phyloP scores from a whole-genome alignment of 1,140 invertebrate species.

The Drosophila melanica region DNA sequence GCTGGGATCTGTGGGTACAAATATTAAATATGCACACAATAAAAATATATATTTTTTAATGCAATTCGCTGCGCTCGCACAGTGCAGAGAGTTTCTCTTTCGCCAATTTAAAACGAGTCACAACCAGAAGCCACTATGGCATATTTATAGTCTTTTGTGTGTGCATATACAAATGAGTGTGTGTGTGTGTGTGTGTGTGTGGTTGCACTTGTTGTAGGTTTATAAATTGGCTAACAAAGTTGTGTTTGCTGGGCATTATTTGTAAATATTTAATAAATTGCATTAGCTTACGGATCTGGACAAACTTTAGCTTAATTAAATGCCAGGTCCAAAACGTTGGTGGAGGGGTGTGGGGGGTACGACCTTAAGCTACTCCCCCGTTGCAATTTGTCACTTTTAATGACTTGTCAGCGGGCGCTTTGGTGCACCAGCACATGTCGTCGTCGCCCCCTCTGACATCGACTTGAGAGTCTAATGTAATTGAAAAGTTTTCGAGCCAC shows the following conservation, averaged over 20 bases:
- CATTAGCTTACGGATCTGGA: slow-evolving; percentile 53
- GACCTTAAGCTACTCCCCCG: slow-evolving; percentile 55
- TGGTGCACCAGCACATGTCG: slow-evolving; percentile 44
- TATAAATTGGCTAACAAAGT: slow-evolving; percentile 55
- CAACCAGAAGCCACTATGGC: slow-evolving; percentile 23
- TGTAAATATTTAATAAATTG: slow-evolving; percentile 76
- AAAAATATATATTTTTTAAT: background rate
- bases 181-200: slow-evolving; percentile 17
- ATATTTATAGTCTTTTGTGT: slow-evolving; percentile 18
- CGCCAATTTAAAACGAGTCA: slow-evolving; percentile 37
- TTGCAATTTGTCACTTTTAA: slow-evolving; percentile 77
- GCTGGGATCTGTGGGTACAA: background rate
- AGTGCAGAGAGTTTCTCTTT: slow-evolving; percentile 10
- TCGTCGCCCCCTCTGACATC: slow-evolving; percentile 27
- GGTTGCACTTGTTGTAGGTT: slow-evolving; percentile 11
- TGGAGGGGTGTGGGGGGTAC: slow-evolving; percentile 22
- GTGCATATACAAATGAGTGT: background rate
- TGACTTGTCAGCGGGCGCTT: slow-evolving; percentile 75
- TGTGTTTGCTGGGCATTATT: slow-evolving; percentile 55
- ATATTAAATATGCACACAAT: slow-evolving; percentile 10
- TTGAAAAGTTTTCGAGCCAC: slow-evolving; percentile 69
- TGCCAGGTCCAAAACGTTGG: slow-evolving; percentile 62
- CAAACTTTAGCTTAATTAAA: slow-evolving; percentile 73
- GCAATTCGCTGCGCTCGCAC: slow-evolving; percentile 11
- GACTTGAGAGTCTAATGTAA: slow-evolving; percentile 74